Percentiles rank a stretch among this genome's conserved stretches.
These are phyloP conservation scores for Apis cerana DNA, from an alignment of 1,140 invertebrate genomes.

Conservation along the genomic window DNA sequence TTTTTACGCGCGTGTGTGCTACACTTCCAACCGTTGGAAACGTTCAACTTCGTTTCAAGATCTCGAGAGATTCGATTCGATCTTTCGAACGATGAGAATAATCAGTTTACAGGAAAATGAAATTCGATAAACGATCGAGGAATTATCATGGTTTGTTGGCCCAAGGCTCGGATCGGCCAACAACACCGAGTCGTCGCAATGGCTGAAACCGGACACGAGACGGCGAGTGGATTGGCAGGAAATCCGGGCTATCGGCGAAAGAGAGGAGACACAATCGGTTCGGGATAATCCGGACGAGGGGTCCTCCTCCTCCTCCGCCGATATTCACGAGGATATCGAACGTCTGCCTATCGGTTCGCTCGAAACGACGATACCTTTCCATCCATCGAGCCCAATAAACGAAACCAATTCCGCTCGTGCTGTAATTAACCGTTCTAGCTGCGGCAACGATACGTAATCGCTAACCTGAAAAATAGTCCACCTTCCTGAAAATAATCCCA, in stretches of 20 bases:
- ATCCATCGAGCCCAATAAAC: constrained; percentile 32
- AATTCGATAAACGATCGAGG: neutral
- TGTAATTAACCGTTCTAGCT: constrained; percentile 46
- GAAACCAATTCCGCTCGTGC: constrained; percentile 42
- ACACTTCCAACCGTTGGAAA: neutral
- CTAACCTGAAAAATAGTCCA: no score
- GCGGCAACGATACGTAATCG: constrained; percentile 25
- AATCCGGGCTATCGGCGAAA: constrained; percentile 47
- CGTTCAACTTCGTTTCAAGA: neutral
- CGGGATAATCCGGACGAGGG: constrained; percentile 46
- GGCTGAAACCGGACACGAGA: constrained; percentile 3
- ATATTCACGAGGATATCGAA: constrained; percentile 38
- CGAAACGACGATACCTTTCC: constrained; percentile 42
- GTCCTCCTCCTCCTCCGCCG: constrained; percentile 12
- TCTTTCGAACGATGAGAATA: no score
- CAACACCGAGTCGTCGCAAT: constrained; percentile 13
- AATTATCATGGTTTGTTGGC: neutral
- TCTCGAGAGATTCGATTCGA: no score
- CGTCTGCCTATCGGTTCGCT: constrained; percentile 55
- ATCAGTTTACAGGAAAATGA: neutral
- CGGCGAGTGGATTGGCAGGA: constrained; percentile 18
- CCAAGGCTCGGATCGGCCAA: neutral
- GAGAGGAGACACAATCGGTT: constrained; percentile 45
- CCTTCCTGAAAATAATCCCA: constrained; percentile 1
- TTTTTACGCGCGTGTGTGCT: neutral